phyloP scores from a whole-genome alignment of 2,888 invertebrate genomes.

The Panzeria rudis region DNA sequence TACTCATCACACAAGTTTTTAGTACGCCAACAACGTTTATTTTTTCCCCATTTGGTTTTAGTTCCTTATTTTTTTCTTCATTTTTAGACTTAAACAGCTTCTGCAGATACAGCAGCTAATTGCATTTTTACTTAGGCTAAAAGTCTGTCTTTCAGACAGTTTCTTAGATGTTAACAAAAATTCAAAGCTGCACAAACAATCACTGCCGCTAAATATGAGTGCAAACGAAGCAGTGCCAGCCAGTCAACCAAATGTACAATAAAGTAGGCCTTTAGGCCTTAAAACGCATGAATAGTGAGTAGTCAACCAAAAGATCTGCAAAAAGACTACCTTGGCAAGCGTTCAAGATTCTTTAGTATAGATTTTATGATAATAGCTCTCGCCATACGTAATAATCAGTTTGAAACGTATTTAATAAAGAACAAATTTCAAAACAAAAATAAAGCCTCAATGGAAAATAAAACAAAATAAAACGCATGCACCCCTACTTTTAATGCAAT shows the following conservation, averaged over 20 bases:
- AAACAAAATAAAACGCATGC: constrained; percentile 45
- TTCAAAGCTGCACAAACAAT: constrained; percentile 40
- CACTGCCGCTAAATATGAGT: constrained; percentile 33
- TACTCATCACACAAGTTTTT: constrained; percentile 34
- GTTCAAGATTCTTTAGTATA: constrained; percentile 62
- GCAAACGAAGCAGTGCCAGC: constrained; percentile 10
- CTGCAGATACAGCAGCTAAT: constrained; percentile 83
- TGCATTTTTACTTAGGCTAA: constrained; percentile 74
- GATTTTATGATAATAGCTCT: constrained; percentile 78
- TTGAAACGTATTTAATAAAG: constrained; percentile 75
- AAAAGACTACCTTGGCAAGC: constrained; percentile 46
- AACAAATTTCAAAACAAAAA: constrained; percentile 51
- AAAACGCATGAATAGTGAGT: constrained; percentile 58
- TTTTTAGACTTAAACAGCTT: constrained; percentile 78
- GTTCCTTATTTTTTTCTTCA: constrained; percentile 39
- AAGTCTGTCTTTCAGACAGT: constrained; percentile 69
- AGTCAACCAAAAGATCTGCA: constrained; percentile 50
- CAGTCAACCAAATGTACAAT: constrained; percentile 33
- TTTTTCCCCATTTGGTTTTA: not conserved
- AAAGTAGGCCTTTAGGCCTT: constrained; percentile 69
- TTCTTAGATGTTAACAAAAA: constrained; percentile 49
- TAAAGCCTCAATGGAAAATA: constrained; percentile 18
- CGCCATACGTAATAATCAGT: constrained; percentile 80
- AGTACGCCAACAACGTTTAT: constrained; percentile 19
- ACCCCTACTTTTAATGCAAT: constrained; percentile 64